These are phyloP conservation scores for Thamnophis sirtalis DNA, from an alignment of 2,113 vertebrate species.

Conservation along the genomic window DNA sequence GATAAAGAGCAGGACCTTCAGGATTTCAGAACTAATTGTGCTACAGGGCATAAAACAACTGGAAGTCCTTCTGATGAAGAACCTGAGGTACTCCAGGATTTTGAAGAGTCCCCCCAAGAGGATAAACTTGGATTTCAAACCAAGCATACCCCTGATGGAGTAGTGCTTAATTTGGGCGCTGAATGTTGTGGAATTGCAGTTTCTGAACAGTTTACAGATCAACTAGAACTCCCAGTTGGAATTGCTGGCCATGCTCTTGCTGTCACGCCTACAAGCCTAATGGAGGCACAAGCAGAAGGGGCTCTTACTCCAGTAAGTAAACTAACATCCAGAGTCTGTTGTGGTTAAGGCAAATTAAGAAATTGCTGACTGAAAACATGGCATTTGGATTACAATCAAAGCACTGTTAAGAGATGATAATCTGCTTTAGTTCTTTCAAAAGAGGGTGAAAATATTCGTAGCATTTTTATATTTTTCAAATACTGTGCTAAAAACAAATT, in stretches of 20 bases:
- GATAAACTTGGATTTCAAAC: constrained; percentile 64
- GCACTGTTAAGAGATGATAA: neutral
- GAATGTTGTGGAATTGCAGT: constrained; percentile 56
- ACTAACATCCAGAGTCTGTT: constrained; percentile 27
- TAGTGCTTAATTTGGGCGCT: constrained; percentile 56
- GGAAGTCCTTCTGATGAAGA: constrained; percentile 90
- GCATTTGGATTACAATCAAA: neutral
- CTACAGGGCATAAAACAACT: constrained; percentile 77
- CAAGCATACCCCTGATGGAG: constrained; percentile 61
- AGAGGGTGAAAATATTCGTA: neutral
- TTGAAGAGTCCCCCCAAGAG: constrained; percentile 75
- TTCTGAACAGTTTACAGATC: constrained; percentile 73
- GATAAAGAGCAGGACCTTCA: constrained; percentile 83
- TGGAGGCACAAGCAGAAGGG: constrained; percentile 91
- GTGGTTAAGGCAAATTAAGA: constrained; percentile 6
- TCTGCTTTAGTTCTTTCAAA: neutral
- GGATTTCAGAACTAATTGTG: constrained; percentile 77
- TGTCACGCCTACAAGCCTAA: constrained; percentile 86
- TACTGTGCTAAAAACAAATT: neutral
- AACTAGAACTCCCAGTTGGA: constrained; percentile 80
- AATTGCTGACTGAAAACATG: neutral
- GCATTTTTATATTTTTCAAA: constrained; percentile 8
- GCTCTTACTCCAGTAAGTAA: constrained; percentile 88
- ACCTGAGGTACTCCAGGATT: constrained; percentile 82
- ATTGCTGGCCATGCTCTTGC: constrained; percentile 73